These are phyloP conservation scores for Gryon sp. DNA, from an alignment of 1,140 invertebrate species.

Conservation along the genomic window DNA sequence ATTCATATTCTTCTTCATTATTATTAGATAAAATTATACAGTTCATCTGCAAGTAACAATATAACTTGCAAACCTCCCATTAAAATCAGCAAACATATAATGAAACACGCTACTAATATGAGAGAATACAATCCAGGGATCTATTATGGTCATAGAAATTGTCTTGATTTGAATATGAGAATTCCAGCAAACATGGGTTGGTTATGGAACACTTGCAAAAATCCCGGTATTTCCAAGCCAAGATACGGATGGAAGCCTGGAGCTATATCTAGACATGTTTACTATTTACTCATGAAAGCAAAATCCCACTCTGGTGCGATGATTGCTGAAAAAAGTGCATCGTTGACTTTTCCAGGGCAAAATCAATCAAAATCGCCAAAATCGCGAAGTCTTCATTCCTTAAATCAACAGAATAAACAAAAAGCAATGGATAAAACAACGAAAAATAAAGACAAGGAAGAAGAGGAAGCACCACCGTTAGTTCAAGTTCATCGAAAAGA, in stretches of 20 bases:
- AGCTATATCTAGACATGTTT: conserved; percentile 68
- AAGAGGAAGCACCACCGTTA: conserved; percentile 62
- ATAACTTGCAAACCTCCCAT: conserved; percentile 13
- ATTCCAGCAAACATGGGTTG: conserved; percentile 76
- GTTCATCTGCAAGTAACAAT: background rate
- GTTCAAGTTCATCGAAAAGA: conserved; percentile 71
- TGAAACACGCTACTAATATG: conserved; percentile 65
- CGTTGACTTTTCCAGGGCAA: conserved; percentile 1
- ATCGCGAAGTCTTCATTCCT: conserved; percentile 46
- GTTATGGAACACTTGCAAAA: conserved; percentile 70
- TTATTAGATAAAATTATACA: conserved; percentile 11
- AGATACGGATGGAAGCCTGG: conserved; percentile 75
- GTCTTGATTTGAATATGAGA: conserved; percentile 67
- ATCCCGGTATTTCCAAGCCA: conserved; percentile 65
- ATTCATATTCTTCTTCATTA: conserved; percentile 3
- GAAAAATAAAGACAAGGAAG: conserved; percentile 26
- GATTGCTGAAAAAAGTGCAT: conserved; percentile 25
- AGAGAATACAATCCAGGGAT: conserved; percentile 65
- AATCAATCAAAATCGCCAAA: conserved; percentile 52
- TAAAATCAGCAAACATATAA: conserved; percentile 66
- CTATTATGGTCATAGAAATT: conserved; percentile 71
- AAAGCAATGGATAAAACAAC: background rate
- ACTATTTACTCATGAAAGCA: conserved; percentile 67
- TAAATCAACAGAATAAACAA: background rate
- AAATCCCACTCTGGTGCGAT: conserved; percentile 55